Conservation (phyloP, 2,888 invertebrate species). For the Lasioglossum malachurum region DNA sequence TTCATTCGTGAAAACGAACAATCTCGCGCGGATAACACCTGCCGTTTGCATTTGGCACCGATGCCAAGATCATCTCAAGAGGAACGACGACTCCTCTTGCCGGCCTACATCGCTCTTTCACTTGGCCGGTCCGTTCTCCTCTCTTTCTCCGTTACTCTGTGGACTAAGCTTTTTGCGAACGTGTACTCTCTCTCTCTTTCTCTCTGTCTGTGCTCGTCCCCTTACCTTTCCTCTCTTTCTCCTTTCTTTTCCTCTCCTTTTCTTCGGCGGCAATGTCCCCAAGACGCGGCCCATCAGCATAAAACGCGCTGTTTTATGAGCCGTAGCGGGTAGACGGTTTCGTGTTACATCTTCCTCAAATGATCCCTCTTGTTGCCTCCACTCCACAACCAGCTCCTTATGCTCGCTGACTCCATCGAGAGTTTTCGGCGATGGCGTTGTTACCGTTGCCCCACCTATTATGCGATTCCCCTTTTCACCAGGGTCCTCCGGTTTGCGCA, state of each 20-base stretch:
- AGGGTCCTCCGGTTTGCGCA: background rate
- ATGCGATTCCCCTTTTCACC: conserved; percentile 29
- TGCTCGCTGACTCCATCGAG: conserved; percentile 47
- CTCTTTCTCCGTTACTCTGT: conserved; percentile 16
- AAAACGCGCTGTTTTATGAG: conserved; percentile 83
- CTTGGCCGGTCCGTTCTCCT: conserved; percentile 25
- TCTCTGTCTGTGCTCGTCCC: conserved; percentile 12
- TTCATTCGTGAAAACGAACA: conserved; percentile 51
- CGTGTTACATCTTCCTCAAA: conserved; percentile 81
- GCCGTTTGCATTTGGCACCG: conserved; percentile 74
- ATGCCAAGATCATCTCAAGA: conserved; percentile 75
- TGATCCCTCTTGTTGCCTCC: conserved; percentile 58
- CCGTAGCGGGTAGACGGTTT: conserved; percentile 80
- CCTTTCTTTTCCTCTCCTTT: conserved; percentile 45
- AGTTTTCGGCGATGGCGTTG: conserved; percentile 54
- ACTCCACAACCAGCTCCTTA: conserved; percentile 34
- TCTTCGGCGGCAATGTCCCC: conserved; percentile 76
- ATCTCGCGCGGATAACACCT: conserved; percentile 72
- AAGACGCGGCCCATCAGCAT: conserved; percentile 81
- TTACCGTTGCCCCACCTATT: conserved; percentile 4
- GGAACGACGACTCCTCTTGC: conserved; percentile 50
- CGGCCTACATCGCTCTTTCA: conserved; percentile 50
- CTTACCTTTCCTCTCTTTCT: background rate
- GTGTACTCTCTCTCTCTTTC: conserved; percentile 14
- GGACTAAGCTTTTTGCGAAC: background rate